Evolutionary conservation across 2,797 vertebrate species (phyloP).

Genomic region (Mormyrops boulengeri): DNA sequence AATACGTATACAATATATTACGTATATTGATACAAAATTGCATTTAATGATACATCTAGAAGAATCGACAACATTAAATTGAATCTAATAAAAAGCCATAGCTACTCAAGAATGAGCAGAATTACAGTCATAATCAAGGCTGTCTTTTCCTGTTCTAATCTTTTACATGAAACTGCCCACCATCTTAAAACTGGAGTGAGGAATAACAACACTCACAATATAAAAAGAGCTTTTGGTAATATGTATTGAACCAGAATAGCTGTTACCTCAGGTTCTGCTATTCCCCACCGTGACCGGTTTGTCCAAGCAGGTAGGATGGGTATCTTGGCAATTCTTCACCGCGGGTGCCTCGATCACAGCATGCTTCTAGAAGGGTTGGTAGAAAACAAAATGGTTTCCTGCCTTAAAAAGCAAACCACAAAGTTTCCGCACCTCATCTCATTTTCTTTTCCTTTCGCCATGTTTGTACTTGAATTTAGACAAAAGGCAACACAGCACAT

Average conservation of each 20-base stretch:
- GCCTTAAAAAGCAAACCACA: neutral
- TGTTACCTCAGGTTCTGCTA: neutral
- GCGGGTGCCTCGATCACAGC: neutral
- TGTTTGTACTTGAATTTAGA: neutral
- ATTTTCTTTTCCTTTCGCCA: neutral
- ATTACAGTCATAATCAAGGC: neutral
- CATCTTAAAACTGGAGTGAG: neutral
- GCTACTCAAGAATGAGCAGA: neutral
- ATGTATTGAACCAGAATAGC: neutral
- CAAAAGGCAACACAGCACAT: neutral
- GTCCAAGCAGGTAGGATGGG: neutral
- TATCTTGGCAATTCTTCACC: neutral
- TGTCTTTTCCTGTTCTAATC: neutral
- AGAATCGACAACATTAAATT: neutral
- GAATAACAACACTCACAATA: neutral
- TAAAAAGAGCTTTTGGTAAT: neutral
- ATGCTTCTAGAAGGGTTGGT: neutral
- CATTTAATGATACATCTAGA: neutral
- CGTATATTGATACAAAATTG: neutral
- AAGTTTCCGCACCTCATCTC: neutral
- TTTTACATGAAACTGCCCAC: neutral
- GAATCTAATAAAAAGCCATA: neutral
- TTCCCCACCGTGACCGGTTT: no score
- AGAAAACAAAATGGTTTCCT: constrained; percentile 10
- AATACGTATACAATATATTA: neutral